Base-by-base conservation (phyloP, 2,797 vertebrate species). In the Chelonia mydas region DNA sequence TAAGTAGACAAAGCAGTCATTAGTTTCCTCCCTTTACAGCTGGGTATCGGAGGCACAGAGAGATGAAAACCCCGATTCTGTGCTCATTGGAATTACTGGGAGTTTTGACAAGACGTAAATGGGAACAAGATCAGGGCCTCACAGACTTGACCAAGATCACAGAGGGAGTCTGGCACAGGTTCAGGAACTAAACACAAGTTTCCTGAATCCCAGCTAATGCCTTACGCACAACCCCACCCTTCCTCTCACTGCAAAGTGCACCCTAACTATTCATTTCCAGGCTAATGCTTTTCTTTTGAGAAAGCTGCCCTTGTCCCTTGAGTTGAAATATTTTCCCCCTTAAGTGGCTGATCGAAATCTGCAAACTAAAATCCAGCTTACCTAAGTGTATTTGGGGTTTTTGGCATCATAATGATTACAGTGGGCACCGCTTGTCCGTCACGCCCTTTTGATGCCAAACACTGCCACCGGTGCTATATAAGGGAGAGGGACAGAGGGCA, bases 391-490 rank as follows among this genome's bases (percentile, higher is more conserved):
- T 7, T 37, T 45, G 41, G 25, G 7, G 15, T 15, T 76, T 47
- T 15, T 47, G 23, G 41, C 41, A 19, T 74, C 4, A 12, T 11
- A 45, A 74, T 74, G 15, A 27, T 5, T 5, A 50, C 47, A 11
- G 23, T 2, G 21, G 17, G 11, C 41, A 45, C 6, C 5, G 12
- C 61, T n/a, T 9, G 2, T 65, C 61, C 6, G 13, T 61, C 37
- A 74, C n/a, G 45, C 41, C 12, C 1, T 57, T 10, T 28, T 0
- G 0, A 23, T 25, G 28, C 1, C 0, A 15, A 17, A 0, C 25
- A 3, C 3, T 6, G 4, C 8, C 2, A n/a, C 16, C 8, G 17
- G 33, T n/a, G 61, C 61, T 68, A 10, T 9, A 65, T 54, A 65
- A n/a, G 61, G 16, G 61, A 17, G 33, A n/a, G 33, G 16, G 61